phyloP scores from a whole-genome alignment of 1,140 invertebrate genomes.

The Tetramorium parvispinum region DNA sequence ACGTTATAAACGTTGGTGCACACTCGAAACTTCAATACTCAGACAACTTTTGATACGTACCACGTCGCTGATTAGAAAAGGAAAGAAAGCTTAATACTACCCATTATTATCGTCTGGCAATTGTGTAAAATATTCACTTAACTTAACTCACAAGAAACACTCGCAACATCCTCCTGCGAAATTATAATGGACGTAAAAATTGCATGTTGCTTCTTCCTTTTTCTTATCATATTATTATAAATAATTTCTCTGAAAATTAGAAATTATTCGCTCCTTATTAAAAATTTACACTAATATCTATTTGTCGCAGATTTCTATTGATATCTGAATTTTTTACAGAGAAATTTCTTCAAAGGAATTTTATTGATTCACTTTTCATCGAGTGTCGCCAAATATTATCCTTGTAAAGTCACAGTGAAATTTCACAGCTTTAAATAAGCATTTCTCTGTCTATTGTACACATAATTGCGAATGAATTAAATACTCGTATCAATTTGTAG shows the following conservation, averaged over 20 bases:
- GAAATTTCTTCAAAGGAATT: not conserved
- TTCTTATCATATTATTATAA: not conserved
- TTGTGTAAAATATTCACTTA: conserved; percentile 45
- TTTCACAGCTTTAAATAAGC: not conserved
- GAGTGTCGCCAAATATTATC: not conserved
- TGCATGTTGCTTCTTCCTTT: not conserved
- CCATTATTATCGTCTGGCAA: conserved; percentile 24
- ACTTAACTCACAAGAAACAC: not conserved
- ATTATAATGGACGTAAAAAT: not conserved
- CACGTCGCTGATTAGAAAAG: not conserved
- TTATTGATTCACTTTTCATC: not conserved
- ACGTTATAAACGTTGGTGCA: not conserved
- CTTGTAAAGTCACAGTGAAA: not conserved
- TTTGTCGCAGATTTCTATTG: not conserved
- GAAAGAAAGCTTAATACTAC: not conserved
- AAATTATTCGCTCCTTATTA: not conserved
- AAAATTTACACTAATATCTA: not conserved
- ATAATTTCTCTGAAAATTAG: not conserved
- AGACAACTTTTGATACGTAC: conserved; percentile 9
- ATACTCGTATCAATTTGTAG: not conserved
- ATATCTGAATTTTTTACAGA: not conserved
- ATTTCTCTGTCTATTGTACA: not conserved
- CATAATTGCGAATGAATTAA: not conserved
- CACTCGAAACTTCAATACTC: not conserved
- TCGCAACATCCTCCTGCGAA: not conserved